These are phyloP conservation scores for Theocolax elegans DNA, from an alignment of 1,140 invertebrate genomes.

Conservation along the genomic window DNA sequence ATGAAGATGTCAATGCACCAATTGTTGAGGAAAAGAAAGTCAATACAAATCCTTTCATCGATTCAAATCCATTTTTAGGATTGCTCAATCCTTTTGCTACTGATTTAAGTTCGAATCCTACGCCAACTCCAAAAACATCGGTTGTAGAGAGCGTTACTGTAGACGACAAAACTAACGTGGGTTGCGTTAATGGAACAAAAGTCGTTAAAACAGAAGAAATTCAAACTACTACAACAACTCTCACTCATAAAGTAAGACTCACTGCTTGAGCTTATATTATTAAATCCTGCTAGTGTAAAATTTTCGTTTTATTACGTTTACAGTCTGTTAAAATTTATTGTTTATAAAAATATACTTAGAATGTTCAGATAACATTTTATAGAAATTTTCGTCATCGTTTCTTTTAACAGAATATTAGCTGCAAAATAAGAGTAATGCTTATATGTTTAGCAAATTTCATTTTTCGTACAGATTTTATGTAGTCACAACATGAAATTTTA, in stretches of 20 bases:
- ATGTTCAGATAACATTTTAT: no score
- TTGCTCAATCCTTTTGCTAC: slow-evolving; percentile 62
- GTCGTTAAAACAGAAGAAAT: slow-evolving; percentile 61
- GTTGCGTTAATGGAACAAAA: slow-evolving; percentile 51
- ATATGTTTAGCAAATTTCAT: no score
- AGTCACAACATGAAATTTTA: no score
- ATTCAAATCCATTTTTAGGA: slow-evolving; percentile 69
- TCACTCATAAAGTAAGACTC: slow-evolving; percentile 59
- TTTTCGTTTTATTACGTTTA: no score
- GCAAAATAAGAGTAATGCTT: no score
- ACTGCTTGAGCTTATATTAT: slow-evolving; percentile 40
- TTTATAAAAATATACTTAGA: no score
- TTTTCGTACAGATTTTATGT: no score
- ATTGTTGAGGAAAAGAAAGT: slow-evolving; percentile 59
- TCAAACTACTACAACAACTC: slow-evolving; percentile 60
- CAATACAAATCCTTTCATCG: slow-evolving; percentile 70
- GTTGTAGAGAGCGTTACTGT: neutral
- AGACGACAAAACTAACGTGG: slow-evolving; percentile 29
- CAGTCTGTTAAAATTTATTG: no score
- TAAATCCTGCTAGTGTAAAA: no score
- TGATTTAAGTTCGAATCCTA: slow-evolving; percentile 21
- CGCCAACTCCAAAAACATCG: neutral
- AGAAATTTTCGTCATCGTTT: no score
- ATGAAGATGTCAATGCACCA: slow-evolving; percentile 49
- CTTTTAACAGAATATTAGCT: no score